Evolutionary conservation across 2,113 vertebrate genomes (phyloP).

Genomic region (Saccopteryx bilineata): DNA sequence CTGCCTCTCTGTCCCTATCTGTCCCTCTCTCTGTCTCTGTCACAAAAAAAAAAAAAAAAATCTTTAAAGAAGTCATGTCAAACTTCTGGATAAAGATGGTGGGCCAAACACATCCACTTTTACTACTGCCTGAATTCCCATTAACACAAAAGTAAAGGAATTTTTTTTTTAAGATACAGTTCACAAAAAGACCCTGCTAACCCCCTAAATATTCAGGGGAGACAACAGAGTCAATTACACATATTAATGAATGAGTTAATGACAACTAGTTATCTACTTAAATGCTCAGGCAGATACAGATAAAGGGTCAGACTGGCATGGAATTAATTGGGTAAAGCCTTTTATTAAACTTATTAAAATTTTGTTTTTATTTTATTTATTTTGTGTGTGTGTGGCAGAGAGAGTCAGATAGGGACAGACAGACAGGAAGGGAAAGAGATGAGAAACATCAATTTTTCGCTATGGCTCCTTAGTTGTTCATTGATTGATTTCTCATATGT

Average conservation of each 20-base stretch:
- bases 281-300: constrained; percentile 21
- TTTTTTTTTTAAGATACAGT: not conserved
- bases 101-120: not conserved
- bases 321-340: constrained; percentile 22
- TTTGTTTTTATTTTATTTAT: not conserved
- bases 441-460: too few species aligned
- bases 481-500: too few species aligned
- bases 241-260: constrained; percentile 46
- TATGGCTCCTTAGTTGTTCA: too few species aligned
- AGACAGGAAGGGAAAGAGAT: too few species aligned
- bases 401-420: too few species aligned
- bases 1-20: too few species aligned
- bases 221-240: not conserved
- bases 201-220: not conserved
- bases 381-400: too few species aligned
- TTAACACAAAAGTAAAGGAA: constrained; percentile 4
- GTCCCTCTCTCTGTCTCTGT: too few species aligned
- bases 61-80: not conserved
- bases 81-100: not conserved
- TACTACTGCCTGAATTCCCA: not conserved
- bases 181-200: not conserved
- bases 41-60: not conserved
- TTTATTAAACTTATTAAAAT: constrained; percentile 48
- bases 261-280: not conserved
- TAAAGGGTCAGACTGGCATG: not conserved